Base-by-base conservation (phyloP, 2,888 invertebrate genomes). In the Deroplatys truncata region DNA sequence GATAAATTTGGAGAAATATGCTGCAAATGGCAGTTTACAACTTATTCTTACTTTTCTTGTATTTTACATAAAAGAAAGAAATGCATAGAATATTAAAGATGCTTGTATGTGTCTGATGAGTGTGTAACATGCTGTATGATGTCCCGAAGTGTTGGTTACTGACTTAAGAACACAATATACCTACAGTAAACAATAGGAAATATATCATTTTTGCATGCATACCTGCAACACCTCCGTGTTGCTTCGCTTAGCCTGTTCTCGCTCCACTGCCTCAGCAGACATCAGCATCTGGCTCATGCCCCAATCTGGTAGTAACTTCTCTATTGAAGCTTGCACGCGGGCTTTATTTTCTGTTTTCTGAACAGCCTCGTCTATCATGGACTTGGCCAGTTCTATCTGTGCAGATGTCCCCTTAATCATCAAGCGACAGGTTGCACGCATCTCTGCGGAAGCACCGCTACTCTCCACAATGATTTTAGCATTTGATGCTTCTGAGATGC, bases 351-450 rank as follows among this genome's bases (percentile, higher is more conserved):
- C 93, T 91, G 94, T 94, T 91, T 95, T 95, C 90, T 95, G 94
- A 83, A 98, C 95, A 92, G 95, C 95, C 88, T 96, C 96, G 90
- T 96, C 95, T 86, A 98, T 96, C 87, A 97, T 94, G 88, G 95
- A 95, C 92, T 96, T 95, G 0, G 98, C 98, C 31, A 95, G 93
- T 88, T 94, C 95, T 86, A 98, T 97, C 94, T 98, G 97, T 89
- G 97, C 96, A 87, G 94, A 94, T 84, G 97, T 97, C 84, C 98
- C 98, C 91, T 93, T 94, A 84, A 95, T 93, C 43, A 93, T 93
- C 13, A 95, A 91, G 90, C 92, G 92, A n/a, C 92, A 92, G 25
- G 92, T 91, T 0, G 90, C 86, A 89, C 29, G 82, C 13, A 82
- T 84, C 25, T 89, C 82, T 9, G 43, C 13, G 4, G 15, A 35